Evolutionary conservation across 2,888 invertebrate genomes (phyloP).

Genomic region (Notodromas monacha): DNA sequence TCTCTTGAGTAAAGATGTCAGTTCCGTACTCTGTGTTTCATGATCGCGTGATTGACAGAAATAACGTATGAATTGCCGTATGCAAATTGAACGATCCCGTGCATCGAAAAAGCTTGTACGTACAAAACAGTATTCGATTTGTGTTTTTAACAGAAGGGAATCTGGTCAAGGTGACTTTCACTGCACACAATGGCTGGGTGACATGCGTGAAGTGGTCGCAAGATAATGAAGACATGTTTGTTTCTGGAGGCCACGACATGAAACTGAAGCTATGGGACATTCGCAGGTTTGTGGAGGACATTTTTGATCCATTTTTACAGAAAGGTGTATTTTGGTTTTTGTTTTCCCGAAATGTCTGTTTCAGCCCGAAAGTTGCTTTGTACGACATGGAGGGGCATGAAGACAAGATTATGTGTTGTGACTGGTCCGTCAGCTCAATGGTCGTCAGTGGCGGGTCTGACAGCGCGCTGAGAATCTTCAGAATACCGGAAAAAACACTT

Average conservation of each 20-base stretch:
- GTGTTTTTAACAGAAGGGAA: conserved; percentile 31
- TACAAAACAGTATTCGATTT: conserved; percentile 5
- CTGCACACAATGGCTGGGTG: conserved; percentile 70
- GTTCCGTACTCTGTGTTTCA: conserved; percentile 1
- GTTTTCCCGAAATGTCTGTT: conserved; percentile 13
- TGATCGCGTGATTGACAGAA: too few species aligned
- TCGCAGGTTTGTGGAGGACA: conserved; percentile 28
- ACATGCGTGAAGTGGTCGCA: conserved; percentile 56
- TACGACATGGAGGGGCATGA: conserved; percentile 75
- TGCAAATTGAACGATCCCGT: too few species aligned
- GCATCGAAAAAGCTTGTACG: too few species aligned
- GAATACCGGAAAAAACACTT: too few species aligned
- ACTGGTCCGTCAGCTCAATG: conserved; percentile 59
- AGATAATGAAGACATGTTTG: conserved; percentile 35
- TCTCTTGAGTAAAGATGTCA: too few species aligned
- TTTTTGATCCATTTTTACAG: conserved; percentile 7
- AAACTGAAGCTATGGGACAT: conserved; percentile 82
- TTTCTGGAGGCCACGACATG: conserved; percentile 71
- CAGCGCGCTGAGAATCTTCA: conserved; percentile 61
- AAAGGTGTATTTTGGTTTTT: conserved; percentile 2
- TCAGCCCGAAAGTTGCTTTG: conserved; percentile 54
- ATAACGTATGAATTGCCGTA: too few species aligned
- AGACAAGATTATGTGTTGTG: conserved; percentile 65
- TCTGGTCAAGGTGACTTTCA: conserved; percentile 53
- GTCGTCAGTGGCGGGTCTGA: conserved; percentile 76